Evolutionary conservation across 2,888 invertebrate species (phyloP).

Genomic region (Diarsia mendica): DNA sequence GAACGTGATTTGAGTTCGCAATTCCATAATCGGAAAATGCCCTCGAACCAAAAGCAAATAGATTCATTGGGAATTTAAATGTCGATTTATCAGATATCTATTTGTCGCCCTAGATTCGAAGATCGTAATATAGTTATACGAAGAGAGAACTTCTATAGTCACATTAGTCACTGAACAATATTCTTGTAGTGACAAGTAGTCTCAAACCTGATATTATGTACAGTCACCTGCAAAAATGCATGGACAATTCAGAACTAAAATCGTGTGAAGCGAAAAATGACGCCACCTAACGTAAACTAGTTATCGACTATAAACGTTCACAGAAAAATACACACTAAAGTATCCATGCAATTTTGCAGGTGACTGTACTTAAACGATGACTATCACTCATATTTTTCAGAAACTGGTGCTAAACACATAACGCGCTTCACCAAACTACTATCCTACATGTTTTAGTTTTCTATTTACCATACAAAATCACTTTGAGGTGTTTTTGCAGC

Average conservation of each 20-base stretch:
- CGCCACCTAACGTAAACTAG: no score
- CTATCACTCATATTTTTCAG: neutral
- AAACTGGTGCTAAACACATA: neutral
- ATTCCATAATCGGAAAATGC: slow-evolving; percentile 20
- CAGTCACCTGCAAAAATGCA: no score
- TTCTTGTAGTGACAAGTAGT: neutral
- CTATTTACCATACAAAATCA: slow-evolving; percentile 21
- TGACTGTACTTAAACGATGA: neutral
- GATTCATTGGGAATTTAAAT: slow-evolving; percentile 37
- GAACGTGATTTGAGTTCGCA: slow-evolving; percentile 31
- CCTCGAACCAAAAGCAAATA: slow-evolving; percentile 27
- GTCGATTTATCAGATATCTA: slow-evolving; percentile 10
- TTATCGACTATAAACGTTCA: no score
- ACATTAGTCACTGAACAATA: neutral
- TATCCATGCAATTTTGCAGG: no score
- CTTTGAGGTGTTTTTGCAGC: slow-evolving; percentile 47
- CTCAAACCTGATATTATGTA: no score
- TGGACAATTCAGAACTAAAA: no score
- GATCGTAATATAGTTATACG: neutral
- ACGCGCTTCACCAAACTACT: neutral
- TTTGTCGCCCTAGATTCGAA: neutral
- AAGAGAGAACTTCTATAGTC: neutral
- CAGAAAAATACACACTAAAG: no score
- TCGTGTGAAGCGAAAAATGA: no score
- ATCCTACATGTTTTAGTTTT: neutral